These are phyloP conservation scores for Corbicula japonica DNA, from an alignment of 2,888 invertebrate species.

Conservation along the genomic window DNA sequence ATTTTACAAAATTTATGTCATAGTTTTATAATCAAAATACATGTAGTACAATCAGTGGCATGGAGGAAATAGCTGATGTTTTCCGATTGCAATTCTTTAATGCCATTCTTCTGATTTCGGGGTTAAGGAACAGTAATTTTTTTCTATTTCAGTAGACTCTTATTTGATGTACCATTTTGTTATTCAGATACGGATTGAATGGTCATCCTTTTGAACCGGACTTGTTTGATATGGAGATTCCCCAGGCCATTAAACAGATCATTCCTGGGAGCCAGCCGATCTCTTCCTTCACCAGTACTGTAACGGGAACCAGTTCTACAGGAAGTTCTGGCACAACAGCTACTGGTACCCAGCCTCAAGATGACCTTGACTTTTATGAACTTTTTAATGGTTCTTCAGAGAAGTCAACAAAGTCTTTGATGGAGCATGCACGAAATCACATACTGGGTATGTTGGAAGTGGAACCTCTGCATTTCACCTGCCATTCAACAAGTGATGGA, in stretches of 20 bases:
- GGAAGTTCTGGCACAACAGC: constrained; percentile 38
- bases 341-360: constrained; percentile 52
- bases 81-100: too few relatives aligned
- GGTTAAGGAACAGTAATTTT: too few relatives aligned
- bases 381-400: constrained; percentile 77
- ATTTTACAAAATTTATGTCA: too few relatives aligned
- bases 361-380: constrained; percentile 78
- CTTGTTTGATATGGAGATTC: constrained; percentile 84
- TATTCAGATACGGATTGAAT: constrained; percentile 93
- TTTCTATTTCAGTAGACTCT: too few relatives aligned
- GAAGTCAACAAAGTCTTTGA: constrained; percentile 76
- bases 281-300: constrained; percentile 57
- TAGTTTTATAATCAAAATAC: too few relatives aligned
- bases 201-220: constrained; percentile 93
- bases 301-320: constrained; percentile 40
- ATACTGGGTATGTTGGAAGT: constrained; percentile 91
- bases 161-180: neutral
- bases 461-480: constrained; percentile 95
- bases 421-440: constrained; percentile 78
- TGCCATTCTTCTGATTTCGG: too few relatives aligned
- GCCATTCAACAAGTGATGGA: constrained; percentile 95
- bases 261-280: constrained; percentile 64
- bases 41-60: too few relatives aligned
- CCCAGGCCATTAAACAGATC: constrained; percentile 74
- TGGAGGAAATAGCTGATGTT: too few relatives aligned